Percentiles rank a stretch among this genome's conserved stretches.
phyloP scores from a whole-genome alignment of 2,113 vertebrate genomes.

The Upupa epops region DNA sequence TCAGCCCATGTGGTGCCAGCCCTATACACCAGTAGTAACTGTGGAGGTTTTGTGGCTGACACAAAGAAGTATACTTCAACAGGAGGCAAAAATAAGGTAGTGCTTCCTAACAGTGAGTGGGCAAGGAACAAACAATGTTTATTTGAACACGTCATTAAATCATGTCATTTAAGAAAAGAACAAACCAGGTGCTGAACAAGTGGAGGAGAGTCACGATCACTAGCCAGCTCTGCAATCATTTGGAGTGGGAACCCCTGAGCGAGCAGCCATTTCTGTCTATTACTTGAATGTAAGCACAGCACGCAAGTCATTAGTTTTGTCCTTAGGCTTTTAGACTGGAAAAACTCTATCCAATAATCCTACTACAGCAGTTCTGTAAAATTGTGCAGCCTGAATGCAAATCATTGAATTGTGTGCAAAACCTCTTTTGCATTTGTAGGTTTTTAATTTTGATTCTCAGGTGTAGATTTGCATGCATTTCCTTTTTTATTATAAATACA shows the following conservation, averaged over 20 bases:
- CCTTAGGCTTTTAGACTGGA: not conserved
- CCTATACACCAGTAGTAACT: not conserved
- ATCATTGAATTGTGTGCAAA: not conserved
- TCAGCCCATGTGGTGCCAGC: not conserved
- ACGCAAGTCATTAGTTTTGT: slow-evolving; percentile 7
- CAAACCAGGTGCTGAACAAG: not conserved
- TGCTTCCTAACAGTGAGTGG: not conserved
- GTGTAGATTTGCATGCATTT: not conserved
- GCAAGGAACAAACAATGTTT: not conserved
- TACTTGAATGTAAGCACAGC: slow-evolving; percentile 35
- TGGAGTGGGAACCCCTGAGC: not conserved
- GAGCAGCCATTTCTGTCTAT: not conserved
- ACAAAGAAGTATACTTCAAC: not conserved
- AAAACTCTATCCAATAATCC: slow-evolving; percentile 11
- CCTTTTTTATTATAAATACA: not conserved
- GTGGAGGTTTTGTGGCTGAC: not conserved
- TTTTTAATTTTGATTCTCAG: not conserved
- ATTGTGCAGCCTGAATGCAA: not conserved
- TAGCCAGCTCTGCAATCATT: not conserved
- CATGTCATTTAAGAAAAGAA: not conserved
- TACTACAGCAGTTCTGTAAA: not conserved
- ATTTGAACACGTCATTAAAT: slow-evolving; percentile 1
- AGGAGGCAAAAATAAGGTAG: not conserved
- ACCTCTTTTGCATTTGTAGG: not conserved
- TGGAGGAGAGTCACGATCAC: not conserved